Evolutionary conservation across 2,888 invertebrate genomes (phyloP), one percentile per base, ranked within the genome.

Genomic region (Pedicia rivosa): DNA sequence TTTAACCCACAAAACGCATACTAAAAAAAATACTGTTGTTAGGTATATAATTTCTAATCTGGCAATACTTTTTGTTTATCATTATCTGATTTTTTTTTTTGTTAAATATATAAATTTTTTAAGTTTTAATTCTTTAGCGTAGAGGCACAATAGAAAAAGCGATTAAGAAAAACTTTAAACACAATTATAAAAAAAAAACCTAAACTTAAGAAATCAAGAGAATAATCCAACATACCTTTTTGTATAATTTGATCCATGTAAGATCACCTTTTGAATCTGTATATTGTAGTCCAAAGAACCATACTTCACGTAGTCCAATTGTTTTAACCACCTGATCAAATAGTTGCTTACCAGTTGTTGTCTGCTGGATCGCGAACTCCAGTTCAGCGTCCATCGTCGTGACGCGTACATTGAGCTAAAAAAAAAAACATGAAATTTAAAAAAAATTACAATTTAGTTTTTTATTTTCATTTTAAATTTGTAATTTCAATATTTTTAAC

Each of bases 311-410:
- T 37, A 98, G 74, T 47, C 97, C 97, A 60, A 98, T 95, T 50
- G 97, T 98, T 71, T 98, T 98, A 52, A 98, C 97, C 54, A 98
- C 97, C 72, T 98, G 98, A 66, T 98, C 98, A 66, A 98, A 98
- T 44, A 98, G 78, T 66, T 98, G 97, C 66, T 97, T 98, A 60
- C 98, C 98, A 50, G 97, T 95, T 54, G 98, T 98, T 59, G 87
- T 92, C 63, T 87, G 88, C 77, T 97, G 97, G 78, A 98, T 98
- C 67, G 95, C 92, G 75, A 99, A 99, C 78, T 98, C 97, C 80
- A 98, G 74, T 75, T 98, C 98, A 66, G 98, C 97, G 74, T 99
- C 98, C 95, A 98, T 97, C 62, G 97, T 97, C 65, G 92, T 95
- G 72, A 98, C 98, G 67, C 97, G 86, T 62, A 98, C 97, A 76